Evolutionary conservation across 1,140 invertebrate species (phyloP).

Genomic region (Nomia melanderi): DNA sequence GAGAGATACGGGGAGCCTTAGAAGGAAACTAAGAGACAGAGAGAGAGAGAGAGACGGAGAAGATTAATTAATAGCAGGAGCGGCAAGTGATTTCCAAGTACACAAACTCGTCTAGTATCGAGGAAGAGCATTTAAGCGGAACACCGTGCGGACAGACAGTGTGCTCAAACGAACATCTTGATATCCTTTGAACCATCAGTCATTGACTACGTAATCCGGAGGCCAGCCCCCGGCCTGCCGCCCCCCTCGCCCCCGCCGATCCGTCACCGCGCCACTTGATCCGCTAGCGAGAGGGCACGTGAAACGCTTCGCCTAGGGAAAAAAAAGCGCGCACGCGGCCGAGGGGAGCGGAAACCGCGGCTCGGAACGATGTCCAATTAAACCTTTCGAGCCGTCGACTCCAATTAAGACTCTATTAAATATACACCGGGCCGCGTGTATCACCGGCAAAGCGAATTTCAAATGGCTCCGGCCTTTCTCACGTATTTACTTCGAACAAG

Average conservation of each 20-base stretch:
- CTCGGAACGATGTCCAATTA: conserved; percentile 64
- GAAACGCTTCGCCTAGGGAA: not conserved
- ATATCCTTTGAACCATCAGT: conserved; percentile 44
- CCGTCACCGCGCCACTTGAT: conserved; percentile 1
- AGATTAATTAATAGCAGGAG: conserved; percentile 45
- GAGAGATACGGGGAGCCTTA: too few species aligned
- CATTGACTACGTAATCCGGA: conserved; percentile 52
- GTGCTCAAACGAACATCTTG: conserved; percentile 53
- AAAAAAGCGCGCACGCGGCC: not conserved
- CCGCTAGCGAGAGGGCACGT: not conserved
- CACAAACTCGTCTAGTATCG: conserved; percentile 22
- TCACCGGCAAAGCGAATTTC: conserved; percentile 64
- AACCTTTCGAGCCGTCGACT: conserved; percentile 63
- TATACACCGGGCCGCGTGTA: conserved; percentile 62
- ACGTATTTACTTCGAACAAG: conserved; percentile 62
- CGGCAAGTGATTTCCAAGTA: conserved; percentile 28
- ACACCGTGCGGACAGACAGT: conserved; percentile 11
- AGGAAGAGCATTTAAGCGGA: conserved; percentile 30
- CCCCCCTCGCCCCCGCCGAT: too few species aligned
- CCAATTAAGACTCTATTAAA: conserved; percentile 70
- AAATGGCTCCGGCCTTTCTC: conserved; percentile 55
- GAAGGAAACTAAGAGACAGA: too few species aligned
- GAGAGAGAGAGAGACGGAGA: not conserved
- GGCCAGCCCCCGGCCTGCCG: not conserved
- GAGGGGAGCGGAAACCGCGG: conserved; percentile 43